Base-by-base conservation (phyloP, 1,140 invertebrate genomes). In the Antheraea mylitta region DNA sequence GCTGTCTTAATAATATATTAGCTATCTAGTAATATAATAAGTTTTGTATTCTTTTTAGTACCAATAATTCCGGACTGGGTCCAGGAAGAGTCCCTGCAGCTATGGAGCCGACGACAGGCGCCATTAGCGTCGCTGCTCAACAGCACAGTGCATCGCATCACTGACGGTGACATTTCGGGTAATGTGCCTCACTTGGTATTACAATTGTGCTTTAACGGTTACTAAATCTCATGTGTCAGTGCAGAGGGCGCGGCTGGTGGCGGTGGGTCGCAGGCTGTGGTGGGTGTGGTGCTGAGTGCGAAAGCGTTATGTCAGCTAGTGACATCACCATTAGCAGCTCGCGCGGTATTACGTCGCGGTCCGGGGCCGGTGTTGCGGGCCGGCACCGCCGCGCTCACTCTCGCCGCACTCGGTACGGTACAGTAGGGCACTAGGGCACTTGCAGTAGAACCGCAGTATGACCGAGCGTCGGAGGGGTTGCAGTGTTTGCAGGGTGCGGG, bases 1-100 rank as follows among this genome's bases (percentile, higher is more conserved):
- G 22, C 22, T 30, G 22, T 30, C 4, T 30, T 30, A 30, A 30
- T 30, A 30, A 30, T 30, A 4, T 30, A 30, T 30, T 30, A 30
- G 22, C 1, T 30, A 30, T 30, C 22, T 30, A 30, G 22, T 30
- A n/a, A n/a, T n/a, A 30, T 4, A 30, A 30, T 2, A 2, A 2
- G 22, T 30, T 30, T 2, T 30, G 4, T 30, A 30, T 30, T 30
- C 22, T 30, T 30, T 67, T 53, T 73, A 91, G 87, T 91, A 65
- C 87, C 87, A 0, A 90, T 91, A 62, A 85, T 91, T 64, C 89
- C 89, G 66, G 89, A 89, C 72, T 90, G 87, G 89, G 81, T 90
- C 58, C 79, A 81, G 37, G 85, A 83, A 48, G 86, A 83, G 71
- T 77, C 86, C 42, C 76, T 90, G 64, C 75, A 80, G 71, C 73